phyloP scores from a whole-genome alignment of 2,797 vertebrate genomes.

The Dryobates pubescens region DNA sequence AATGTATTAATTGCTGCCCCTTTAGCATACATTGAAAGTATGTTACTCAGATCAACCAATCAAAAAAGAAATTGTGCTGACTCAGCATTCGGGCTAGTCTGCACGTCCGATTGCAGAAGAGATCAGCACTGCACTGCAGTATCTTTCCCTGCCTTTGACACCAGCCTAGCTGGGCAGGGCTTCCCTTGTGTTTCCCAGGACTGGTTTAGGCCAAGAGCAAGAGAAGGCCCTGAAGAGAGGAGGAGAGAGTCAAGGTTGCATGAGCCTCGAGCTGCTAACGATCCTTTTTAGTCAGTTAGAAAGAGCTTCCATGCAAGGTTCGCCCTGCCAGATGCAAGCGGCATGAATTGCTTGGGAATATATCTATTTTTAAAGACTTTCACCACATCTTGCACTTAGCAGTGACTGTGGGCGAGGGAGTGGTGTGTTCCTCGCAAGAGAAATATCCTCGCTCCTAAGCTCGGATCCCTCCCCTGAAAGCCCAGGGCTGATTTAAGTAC shows the following conservation, averaged over 20 bases:
- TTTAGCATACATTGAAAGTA: slow-evolving; percentile 75
- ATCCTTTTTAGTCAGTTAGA: slow-evolving; percentile 46
- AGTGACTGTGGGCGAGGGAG: slow-evolving; percentile 51
- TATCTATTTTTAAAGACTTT: slow-evolving; percentile 70
- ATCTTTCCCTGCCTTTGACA: slow-evolving; percentile 72
- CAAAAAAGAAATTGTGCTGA: slow-evolving; percentile 85
- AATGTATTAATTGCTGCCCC: slow-evolving; percentile 40
- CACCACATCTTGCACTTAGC: slow-evolving; percentile 63
- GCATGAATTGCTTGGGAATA: slow-evolving; percentile 65
- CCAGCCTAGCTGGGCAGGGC: slow-evolving; percentile 62
- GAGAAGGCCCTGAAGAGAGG: slow-evolving; percentile 47
- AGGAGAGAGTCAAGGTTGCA: slow-evolving; percentile 19
- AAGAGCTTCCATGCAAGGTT: slow-evolving; percentile 44
- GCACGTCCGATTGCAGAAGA: slow-evolving; percentile 87
- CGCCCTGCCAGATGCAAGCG: slow-evolving; percentile 56
- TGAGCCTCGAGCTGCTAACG: slow-evolving; percentile 21
- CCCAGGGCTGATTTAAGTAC: slow-evolving; percentile 24
- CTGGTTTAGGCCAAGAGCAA: slow-evolving; percentile 46
- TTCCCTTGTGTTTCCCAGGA: slow-evolving; percentile 59
- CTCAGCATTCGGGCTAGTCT: slow-evolving; percentile 81
- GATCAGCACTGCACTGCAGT: slow-evolving; percentile 84
- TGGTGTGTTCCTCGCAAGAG: slow-evolving; percentile 55
- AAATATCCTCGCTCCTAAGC: slow-evolving; percentile 48
- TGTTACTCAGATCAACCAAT: slow-evolving; percentile 84
- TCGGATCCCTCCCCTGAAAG: slow-evolving; percentile 21